These are phyloP conservation scores for Orius insidiosus DNA, from an alignment of 1,140 invertebrate genomes.

Conservation along the genomic window DNA sequence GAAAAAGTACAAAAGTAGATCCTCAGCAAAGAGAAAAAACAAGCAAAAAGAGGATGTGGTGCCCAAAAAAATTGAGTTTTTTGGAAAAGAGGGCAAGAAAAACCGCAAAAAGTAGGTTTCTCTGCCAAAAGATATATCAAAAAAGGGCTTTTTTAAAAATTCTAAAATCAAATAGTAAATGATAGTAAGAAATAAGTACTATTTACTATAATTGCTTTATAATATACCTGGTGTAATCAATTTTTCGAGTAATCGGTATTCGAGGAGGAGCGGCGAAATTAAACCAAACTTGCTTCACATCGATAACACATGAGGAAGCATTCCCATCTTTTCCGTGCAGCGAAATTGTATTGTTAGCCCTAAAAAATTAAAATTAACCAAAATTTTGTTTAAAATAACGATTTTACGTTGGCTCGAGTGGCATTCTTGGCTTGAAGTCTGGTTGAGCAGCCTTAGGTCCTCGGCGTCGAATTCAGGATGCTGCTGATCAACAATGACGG, in stretches of 20 bases:
- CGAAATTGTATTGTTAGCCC: slow-evolving; percentile 25
- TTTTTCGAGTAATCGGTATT: slow-evolving; percentile 81
- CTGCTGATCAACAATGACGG: slow-evolving; percentile 17
- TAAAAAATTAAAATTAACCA: slow-evolving; percentile 19
- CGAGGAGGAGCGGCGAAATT: slow-evolving; percentile 92
- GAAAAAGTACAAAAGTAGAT: no score
- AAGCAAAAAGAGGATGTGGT: no score
- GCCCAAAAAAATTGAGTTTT: no score
- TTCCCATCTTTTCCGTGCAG: slow-evolving; percentile 35
- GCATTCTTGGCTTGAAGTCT: slow-evolving; percentile 3
- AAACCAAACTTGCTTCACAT: slow-evolving; percentile 85
- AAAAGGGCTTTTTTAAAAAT: no score
- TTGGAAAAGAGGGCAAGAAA: no score
- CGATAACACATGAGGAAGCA: slow-evolving; percentile 63
- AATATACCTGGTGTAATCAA: slow-evolving; percentile 84
- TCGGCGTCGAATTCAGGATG: slow-evolving; percentile 8
- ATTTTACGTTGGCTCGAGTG: slow-evolving; percentile 10
- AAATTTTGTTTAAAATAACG: not conserved
- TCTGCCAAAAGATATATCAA: no score
- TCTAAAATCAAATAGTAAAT: no score
- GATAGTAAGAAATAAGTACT: no score
- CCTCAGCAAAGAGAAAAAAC: no score
- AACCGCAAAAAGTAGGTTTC: no score
- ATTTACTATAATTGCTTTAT: no score
- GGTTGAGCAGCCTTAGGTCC: slow-evolving; percentile 4